phyloP scores from a whole-genome alignment of 1,140 invertebrate genomes.

The Panonychus citri region DNA sequence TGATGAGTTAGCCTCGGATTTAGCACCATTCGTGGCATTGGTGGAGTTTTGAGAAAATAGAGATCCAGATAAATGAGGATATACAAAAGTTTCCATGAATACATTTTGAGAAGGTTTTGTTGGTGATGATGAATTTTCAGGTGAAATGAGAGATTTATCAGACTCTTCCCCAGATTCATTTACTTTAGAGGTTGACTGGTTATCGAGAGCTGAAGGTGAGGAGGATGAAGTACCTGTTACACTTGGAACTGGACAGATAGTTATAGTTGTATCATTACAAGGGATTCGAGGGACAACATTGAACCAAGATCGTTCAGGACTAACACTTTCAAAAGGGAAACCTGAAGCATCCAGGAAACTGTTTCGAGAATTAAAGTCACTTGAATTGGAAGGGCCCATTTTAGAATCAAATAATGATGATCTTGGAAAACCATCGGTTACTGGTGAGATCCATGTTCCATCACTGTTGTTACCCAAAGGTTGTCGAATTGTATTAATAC shows the following conservation, averaged over 20 bases:
- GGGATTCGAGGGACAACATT: slow-evolving; percentile 34
- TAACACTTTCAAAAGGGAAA: not conserved
- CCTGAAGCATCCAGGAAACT: not conserved
- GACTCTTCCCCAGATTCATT: not conserved
- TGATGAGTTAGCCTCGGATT: not conserved
- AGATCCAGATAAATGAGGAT: slow-evolving; percentile 5
- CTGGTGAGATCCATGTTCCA: not conserved
- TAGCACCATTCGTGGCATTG: not conserved
- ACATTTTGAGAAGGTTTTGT: not conserved
- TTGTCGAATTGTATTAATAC: not conserved
- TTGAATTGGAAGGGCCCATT: not conserved
- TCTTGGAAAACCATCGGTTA: not conserved
- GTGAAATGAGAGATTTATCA: not conserved
- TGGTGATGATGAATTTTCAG: not conserved
- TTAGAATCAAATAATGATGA: not conserved
- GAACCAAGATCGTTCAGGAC: slow-evolving; percentile 31
- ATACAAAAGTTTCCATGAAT: slow-evolving; percentile 4
- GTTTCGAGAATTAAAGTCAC: not conserved
- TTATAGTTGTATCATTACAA: slow-evolving; percentile 28
- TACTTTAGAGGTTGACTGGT: not conserved
- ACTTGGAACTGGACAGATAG: not conserved
- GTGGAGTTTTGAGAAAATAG: not conserved
- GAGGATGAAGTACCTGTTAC: not conserved
- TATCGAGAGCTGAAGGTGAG: not conserved
- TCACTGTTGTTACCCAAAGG: no score